Base-by-base conservation (phyloP, 2,888 invertebrate genomes). In the Pocota personata region DNA sequence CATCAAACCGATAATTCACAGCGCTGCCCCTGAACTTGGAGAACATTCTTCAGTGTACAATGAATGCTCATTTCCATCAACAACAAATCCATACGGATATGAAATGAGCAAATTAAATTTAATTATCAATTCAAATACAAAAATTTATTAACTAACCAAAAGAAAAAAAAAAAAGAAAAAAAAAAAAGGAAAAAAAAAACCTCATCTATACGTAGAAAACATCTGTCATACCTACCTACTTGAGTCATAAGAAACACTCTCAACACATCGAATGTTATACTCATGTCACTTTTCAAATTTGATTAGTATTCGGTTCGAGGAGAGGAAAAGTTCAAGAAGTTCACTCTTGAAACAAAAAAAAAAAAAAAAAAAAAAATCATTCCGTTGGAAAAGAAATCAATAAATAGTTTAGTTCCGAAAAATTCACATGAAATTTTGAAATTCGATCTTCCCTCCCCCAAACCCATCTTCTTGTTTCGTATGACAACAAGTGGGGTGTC, bases 401-500 rank as follows among this genome's bases (percentile, higher is more conserved):
- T 76, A 86, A 64, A 52, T 71, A 76, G 46, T 55, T 58, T 71
- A 76, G 46, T 55, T 40, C 57, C 43, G 46, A 67, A 64, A 30
- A 72, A 46, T 46, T 67, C 30, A 55, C 37, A 30, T 14, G 35
- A 32, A 75, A 64, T 80, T 67, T 76, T 60, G 60, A 86, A 80
- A 67, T 83, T 72, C 58, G 57, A 73, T 73, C 73, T 58, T 8
- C 50, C 8, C 50, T 35, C 14, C 30, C 55, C 50, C 32, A 16
- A 35, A 5, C 46, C 14, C 32, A 12, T 62, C 1, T 21, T 48
- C 14, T 24, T 32, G 35, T 48, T 67, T 58, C 19, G 30, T 66
- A 48, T 72, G 76, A 86, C 86, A 86, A 86, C 86, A 86, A 86
- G 86, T 86, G 86, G 80, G 67, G 76, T 82, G 72, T 55, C 66